Base-by-base conservation (phyloP, 2,797 vertebrate genomes). In the Fundulus diaphanus region DNA sequence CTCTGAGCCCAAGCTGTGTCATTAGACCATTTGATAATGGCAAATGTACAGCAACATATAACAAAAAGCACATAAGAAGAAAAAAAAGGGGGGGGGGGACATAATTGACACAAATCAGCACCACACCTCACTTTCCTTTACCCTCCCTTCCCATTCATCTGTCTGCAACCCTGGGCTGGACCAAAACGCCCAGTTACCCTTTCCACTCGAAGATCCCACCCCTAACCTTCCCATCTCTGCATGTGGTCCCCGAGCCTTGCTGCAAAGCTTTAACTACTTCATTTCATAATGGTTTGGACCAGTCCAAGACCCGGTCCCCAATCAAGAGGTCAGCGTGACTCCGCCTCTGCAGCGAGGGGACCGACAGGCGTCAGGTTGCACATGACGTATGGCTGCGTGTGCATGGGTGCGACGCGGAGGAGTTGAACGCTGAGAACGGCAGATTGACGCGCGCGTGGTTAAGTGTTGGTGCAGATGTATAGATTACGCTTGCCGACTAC, bases 121-220 rank as follows among this genome's bases (percentile, higher is more conserved):
- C 82, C 85, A 90, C 82, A 86, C 82, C 88, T 94, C 93, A 89
- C 93, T 83, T 80, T 82, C 92, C 89, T 89, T 84, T 69, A 73
- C 82, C 78, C 82, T 82, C n/a, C 76, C 73, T 61, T 68, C 81
- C 88, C 89, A 85, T 90, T 78, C 72, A 91, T 93, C 94, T 93
- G 93, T 94, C 93, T 95, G 95, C 95, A 95, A 94, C 91, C 94
- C 95, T 95, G 94, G 94, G 95, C 95, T 93, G 93, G 93, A 90
- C 92, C 92, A 88, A 77, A 82, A 73, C 87, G 85, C 79, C 78
- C 35, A 1, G n/a, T 59, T 83, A 75, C 85, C 83, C 80, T 65
- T 7, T n/a, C 67, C 68, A 20, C 27, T 52, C 68, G 76, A 71
- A 72, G 72, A n/a, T 74, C 72, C 72, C 57, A 61, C 76, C 70